These are phyloP conservation scores for Pecten maximus DNA, from an alignment of 2,888 invertebrate genomes.

Conservation along the genomic window DNA sequence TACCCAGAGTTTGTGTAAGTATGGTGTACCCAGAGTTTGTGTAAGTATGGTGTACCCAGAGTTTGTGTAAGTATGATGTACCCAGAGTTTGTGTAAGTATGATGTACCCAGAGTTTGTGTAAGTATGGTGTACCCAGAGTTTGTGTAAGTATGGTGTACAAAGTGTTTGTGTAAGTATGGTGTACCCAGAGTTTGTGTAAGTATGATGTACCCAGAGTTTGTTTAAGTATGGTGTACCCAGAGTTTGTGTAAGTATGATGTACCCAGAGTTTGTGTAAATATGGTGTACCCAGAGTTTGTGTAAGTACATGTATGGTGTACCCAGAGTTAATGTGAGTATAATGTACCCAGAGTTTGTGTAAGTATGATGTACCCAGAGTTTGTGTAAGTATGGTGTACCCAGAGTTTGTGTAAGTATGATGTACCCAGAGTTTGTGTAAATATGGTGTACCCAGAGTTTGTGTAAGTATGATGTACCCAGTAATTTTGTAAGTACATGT, in stretches of 20 bases:
- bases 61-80: slow-evolving; percentile 70
- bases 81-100: slow-evolving; percentile 77
- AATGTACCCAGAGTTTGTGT: slow-evolving; percentile 78
- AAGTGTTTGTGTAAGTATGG: background rate
- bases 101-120: background rate
- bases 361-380: slow-evolving; percentile 58
- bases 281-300: slow-evolving; percentile 78
- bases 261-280: background rate
- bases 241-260: slow-evolving; percentile 75
- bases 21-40: slow-evolving; percentile 78
- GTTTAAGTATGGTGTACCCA: slow-evolving; percentile 72
- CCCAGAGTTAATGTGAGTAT: background rate
- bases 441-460: slow-evolving; percentile 78
- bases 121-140: slow-evolving; percentile 77
- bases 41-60: slow-evolving; percentile 66
- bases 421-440: background rate
- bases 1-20: background rate
- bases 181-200: slow-evolving; percentile 79
- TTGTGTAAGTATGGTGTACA: slow-evolving; percentile 71
- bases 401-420: slow-evolving; percentile 76
- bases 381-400: slow-evolving; percentile 71
- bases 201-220: slow-evolving; percentile 54
- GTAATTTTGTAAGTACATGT: background rate
- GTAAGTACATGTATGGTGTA: slow-evolving; percentile 71
- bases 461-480: slow-evolving; percentile 69